Conservation (phyloP, 2,888 invertebrate species). For the Pachliopta kotzebuea region DNA sequence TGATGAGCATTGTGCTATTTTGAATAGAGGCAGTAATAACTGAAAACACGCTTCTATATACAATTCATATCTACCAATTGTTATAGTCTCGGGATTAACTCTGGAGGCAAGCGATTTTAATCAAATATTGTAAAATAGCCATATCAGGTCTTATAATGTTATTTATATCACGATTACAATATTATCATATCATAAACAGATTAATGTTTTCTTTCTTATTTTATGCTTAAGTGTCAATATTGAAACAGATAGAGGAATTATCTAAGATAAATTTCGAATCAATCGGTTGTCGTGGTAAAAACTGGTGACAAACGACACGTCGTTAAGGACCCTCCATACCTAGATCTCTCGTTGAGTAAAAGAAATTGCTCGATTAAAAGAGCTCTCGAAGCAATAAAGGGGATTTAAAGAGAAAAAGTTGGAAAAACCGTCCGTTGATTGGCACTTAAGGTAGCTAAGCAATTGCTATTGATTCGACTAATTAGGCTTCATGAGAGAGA, state of each 20-base stretch:
- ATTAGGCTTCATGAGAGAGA: background rate
- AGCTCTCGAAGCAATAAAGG: slow-evolving; percentile 7
- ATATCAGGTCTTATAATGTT: no score
- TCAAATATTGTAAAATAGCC: no score
- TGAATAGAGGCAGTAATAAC: no score
- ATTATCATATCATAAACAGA: no score
- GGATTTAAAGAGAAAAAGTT: slow-evolving; percentile 16
- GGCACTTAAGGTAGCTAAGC: background rate
- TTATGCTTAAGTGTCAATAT: no score
- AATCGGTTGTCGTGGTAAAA: slow-evolving; percentile 11
- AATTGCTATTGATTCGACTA: background rate
- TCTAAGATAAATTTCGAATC: slow-evolving; percentile 6
- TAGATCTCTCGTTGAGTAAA: slow-evolving; percentile 22
- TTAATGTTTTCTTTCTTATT: no score
- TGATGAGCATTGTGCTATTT: no score
- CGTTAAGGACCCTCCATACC: slow-evolving; percentile 19
- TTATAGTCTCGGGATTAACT: no score
- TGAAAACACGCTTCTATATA: no score
- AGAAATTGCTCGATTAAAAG: slow-evolving; percentile 24
- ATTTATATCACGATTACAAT: no score
- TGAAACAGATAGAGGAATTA: background rate
- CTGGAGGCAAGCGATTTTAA: no score
- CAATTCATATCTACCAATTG: no score
- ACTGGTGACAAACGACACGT: slow-evolving; percentile 21
- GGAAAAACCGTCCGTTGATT: background rate